Evolutionary conservation across 2,797 vertebrate genomes (phyloP), one percentile per base, ranked within the genome.

Genomic region (Garrulus glandarius): DNA sequence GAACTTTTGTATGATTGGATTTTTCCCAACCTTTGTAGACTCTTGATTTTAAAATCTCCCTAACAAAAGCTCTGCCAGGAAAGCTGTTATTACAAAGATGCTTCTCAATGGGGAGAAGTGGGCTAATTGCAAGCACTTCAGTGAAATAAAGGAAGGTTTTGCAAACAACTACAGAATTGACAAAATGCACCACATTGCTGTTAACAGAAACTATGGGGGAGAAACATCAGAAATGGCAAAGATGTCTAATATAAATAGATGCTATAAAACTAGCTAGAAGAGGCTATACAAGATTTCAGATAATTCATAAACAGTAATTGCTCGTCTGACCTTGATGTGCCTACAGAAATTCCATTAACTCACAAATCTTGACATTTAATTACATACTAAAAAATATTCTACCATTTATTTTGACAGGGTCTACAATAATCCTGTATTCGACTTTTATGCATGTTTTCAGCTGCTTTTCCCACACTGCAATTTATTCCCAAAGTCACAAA

Each of bases 91-190:
- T 98, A 98, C 96, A 94, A 96, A 98, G 96, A 97, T 97, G 96
- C 80, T 95, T 97, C 96, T 98, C 97, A 97, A 97, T 92, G 96
- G 97, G 93, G 95, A 97, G 95, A 98, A 97, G 96, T 95, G 97
- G 97, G 96, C 96, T 98, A 98, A 98, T 98, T 98, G 97, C 97
- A 97, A 97, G 95, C 97, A 98, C 97, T 98, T 97, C 96, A 97
- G 96, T 65, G 91, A 98, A 97, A 98, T 97, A 98, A 98, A 98
- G 93, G 87, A 97, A 96, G 95, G 94, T 96, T 98, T 97, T 96
- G 96, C 96, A 98, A 98, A 97, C 97, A 98, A 97, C 93, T 95
- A 74, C 68, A 92, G 95, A 97, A 96, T 50, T 97, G 97, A 98
- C 97, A 98, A 97, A 98, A 97, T 92, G 96, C 65, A 94, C 87